Base-by-base conservation (phyloP, 2,888 invertebrate species). In the Drosophila rellima region DNA sequence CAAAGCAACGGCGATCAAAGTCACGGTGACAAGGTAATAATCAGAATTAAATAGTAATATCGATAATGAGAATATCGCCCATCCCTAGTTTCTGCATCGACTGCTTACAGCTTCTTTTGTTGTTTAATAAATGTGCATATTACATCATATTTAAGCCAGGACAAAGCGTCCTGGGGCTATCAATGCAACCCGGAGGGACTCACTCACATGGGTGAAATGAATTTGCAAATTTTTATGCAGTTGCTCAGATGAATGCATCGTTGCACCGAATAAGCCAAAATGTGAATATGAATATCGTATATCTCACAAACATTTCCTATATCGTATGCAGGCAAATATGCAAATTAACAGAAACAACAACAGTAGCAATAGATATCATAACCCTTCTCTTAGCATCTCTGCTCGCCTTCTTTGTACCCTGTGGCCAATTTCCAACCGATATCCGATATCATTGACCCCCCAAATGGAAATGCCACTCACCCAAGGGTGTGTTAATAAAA, bases 241-340 rank as follows among this genome's bases (percentile, higher is more conserved):
- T 66, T 50, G 60, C 57, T 70, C 70, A 63, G 66, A 57, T 66
- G 71, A 67, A 77, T 64, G 77, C 77, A 80, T 76, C 80, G 70
- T 29, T 77, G 77, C 60, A 64, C 54, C 54, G 35, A 50, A 63
- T 75, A 45, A 60, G 44, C 52, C 61, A 31, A 42, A 40, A 74
- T 76, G 50, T 56, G 44, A 60, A 55, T 70, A 77, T 70, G 77
- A 66, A 77, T 70, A 75, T 75, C 23, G 40, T 33, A 56, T 48
- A 35, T 31, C 10, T 13, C 54, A 15, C 23, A 6, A 23, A 23
- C 33, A 39, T 44, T 1, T 18, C 13, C 17, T 33, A 54, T 52
- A 45, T 69, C 26, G 57, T 63, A 29, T 57, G 73, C 44, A 47
- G 57, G 40, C 51, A 62, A 78, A 66, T 62, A 67, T 74, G 74